Conservation (phyloP, 2,888 invertebrate genomes). For the Noctua janthina region DNA sequence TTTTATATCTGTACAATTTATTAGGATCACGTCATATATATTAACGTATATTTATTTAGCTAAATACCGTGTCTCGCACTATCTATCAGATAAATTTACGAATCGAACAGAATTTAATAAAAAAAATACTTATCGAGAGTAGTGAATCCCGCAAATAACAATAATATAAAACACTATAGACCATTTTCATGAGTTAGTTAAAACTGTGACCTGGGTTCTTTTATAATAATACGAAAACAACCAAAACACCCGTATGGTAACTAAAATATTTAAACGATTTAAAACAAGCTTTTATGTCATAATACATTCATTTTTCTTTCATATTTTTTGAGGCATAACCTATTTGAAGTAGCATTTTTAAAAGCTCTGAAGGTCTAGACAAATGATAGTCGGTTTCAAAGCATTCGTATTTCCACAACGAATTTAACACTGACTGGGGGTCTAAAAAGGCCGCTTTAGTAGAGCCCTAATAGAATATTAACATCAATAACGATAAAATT, state of each 20-base stretch:
- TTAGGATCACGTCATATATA: not conserved
- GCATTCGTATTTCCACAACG: not conserved
- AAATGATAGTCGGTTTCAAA: not conserved
- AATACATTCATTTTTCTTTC: not conserved
- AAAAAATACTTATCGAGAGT: not conserved
- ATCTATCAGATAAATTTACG: not conserved
- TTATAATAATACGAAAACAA: slow-evolving; percentile 50
- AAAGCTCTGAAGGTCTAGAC: not conserved
- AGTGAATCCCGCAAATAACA: not conserved
- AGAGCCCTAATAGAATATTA: no score
- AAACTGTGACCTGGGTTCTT: slow-evolving; percentile 51
- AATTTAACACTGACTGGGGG: not conserved
- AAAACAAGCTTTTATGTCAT: slow-evolving; percentile 12
- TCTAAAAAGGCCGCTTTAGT: no score
- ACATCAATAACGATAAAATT: no score
- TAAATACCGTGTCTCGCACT: not conserved
- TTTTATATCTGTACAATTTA: not conserved
- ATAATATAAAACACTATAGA: slow-evolving; percentile 47
- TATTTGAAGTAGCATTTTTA: not conserved
- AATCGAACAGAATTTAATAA: not conserved
- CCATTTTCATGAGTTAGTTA: slow-evolving; percentile 56
- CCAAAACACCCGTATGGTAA: slow-evolving; percentile 67
- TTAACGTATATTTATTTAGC: not conserved
- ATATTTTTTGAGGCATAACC: not conserved
- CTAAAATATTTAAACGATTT: slow-evolving; percentile 39